Evolutionary conservation across 2,888 invertebrate genomes (phyloP).

Genomic region (Drosophila bunnanda): DNA sequence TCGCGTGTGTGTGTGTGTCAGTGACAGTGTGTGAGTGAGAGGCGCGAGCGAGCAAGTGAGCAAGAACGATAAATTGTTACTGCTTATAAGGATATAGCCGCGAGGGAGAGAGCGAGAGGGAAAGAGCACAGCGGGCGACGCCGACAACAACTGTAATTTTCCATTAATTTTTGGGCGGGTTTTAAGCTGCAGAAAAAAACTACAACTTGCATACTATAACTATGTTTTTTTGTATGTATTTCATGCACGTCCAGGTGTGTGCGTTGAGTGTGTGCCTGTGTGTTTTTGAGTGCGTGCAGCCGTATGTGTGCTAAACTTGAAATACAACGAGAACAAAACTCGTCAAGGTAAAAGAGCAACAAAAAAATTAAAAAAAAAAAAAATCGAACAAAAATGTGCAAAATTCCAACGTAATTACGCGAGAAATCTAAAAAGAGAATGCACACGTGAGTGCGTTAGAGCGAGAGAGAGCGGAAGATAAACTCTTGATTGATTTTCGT

Average conservation of each 20-base stretch:
- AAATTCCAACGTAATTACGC: constrained; percentile 74
- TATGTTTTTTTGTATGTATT: constrained; percentile 40
- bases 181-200: constrained; percentile 27
- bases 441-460: constrained; percentile 23
- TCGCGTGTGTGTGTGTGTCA: constrained; percentile 15
- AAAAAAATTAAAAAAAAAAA: constrained; percentile 39
- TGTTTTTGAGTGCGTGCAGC: constrained; percentile 17
- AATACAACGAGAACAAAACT: constrained; percentile 68
- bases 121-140: constrained; percentile 30
- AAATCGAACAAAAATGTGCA: constrained; percentile 53
- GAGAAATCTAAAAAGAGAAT: constrained; percentile 48
- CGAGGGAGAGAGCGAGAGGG: constrained; percentile 11
- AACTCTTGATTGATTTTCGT: constrained; percentile 43
- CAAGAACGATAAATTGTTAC: constrained; percentile 62
- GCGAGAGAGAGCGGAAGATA: constrained; percentile 9
- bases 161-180: constrained; percentile 44
- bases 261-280: constrained; percentile 1
- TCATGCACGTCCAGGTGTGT: constrained; percentile 26
- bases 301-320: constrained; percentile 66
- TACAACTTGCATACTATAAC: constrained; percentile 27
- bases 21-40: constrained; percentile 47
- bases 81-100: constrained; percentile 63
- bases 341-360: constrained; percentile 70
- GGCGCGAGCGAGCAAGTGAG: constrained; percentile 56
- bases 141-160: constrained; percentile 45